Base-by-base conservation (phyloP, 2,888 invertebrate genomes). In the Sinopyrophorus schimmeli region DNA sequence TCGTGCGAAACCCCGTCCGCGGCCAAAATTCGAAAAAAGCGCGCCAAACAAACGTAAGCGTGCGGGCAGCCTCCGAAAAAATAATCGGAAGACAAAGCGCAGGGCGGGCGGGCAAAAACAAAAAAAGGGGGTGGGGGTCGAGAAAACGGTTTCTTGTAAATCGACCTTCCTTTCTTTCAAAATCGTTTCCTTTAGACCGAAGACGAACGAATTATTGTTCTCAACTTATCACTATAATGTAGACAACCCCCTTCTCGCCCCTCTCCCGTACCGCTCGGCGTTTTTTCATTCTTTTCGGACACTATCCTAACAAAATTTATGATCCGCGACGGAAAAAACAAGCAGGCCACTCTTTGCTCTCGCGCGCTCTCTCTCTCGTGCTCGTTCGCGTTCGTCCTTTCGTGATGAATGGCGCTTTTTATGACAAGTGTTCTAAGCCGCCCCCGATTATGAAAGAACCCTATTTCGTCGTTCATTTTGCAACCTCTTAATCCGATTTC, bases 401-500 rank as follows among this genome's bases (percentile, higher is more conserved):
- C 60, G 30, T 63, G 63, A 64, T 64, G 63, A 62, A 64, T 63
- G 59, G 55, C 43, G 41, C 50, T 58, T 61, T 62, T 64, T 64
- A 57, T 57, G 54, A 55, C 54, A 50, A 55, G 57, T 55, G 38
- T 48, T 46, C 47, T 57, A 50, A 50, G 44, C 50, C 16, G 18
- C 15, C n/a, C n/a, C 31, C 46, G 50, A 41, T 50, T 50, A 50
- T 50, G 38, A 50, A 38, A 26, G 14, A 38, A 35, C 17, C 43
- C 44, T 31, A 31, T 49, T 49, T 41, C 37, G 39, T 39, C 43
- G 49, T 49, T 49, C 43, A 39, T 49, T 46, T 50, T 50, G 39
- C 46, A 41, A 41, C 50, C 50, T 49, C 41, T 40, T 50, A 50
- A 50, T 50, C 50, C 50, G 50, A 50, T 50, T 50, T 42, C 46